phyloP scores from a whole-genome alignment of 2,797 vertebrate species.

The Enoplosus armatus region DNA sequence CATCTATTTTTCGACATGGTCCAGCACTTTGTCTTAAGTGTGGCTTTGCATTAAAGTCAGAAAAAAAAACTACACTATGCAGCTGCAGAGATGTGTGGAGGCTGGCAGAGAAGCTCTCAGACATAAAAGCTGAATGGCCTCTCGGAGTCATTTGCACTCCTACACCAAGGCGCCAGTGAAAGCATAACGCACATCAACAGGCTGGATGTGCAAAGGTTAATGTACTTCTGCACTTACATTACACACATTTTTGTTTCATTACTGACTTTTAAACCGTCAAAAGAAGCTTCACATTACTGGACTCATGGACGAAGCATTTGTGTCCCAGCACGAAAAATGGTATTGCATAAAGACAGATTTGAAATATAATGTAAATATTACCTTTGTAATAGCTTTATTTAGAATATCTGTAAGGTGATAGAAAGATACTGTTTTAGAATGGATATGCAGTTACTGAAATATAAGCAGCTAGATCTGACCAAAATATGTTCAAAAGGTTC shows the following conservation, averaged over 20 bases:
- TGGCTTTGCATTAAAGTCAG: conserved; percentile 21
- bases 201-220: conserved; percentile 28
- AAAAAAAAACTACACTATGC: conserved; percentile 14
- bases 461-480: neutral
- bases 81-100: conserved; percentile 17
- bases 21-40: conserved; percentile 1
- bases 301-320: neutral
- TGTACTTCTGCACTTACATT: conserved; percentile 14
- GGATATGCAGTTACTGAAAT: too few species aligned
- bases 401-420: neutral
- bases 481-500: neutral
- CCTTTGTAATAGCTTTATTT: neutral
- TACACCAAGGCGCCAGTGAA: conserved; percentile 35
- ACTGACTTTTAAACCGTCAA: neutral
- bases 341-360: neutral
- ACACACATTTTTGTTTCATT: conserved; percentile 22
- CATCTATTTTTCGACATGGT: neutral
- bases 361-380: neutral
- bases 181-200: conserved; percentile 31
- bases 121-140: conserved; percentile 58
- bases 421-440: too few species aligned
- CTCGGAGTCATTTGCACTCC: conserved; percentile 39
- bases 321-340: neutral
- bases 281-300: neutral
- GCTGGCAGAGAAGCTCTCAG: conserved; percentile 42